Percentiles rank a stretch among this genome's conserved stretches.
Evolutionary conservation across 2,888 invertebrate genomes (phyloP).

Genomic region (Melangyna quadrimaculata): DNA sequence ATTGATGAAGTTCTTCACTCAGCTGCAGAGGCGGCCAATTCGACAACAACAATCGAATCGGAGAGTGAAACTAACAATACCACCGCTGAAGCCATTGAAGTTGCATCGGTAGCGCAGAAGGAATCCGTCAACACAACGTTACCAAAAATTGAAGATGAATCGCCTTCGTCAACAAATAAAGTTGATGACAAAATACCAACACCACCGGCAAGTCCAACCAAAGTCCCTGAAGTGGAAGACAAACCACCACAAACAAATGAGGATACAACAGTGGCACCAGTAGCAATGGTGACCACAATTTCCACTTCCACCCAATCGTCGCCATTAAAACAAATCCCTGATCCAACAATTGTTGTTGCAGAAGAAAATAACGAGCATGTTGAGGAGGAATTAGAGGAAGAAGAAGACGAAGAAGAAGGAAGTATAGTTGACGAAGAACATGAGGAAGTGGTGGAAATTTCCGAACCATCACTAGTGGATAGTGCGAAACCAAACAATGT

Average conservation of each 20-base stretch:
- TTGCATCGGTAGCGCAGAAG: neutral
- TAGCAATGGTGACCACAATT: slow-evolving; percentile 7
- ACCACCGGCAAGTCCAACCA: slow-evolving; percentile 24
- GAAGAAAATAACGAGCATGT: slow-evolving; percentile 23
- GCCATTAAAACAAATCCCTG: slow-evolving; percentile 38
- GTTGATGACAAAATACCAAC: slow-evolving; percentile 31
- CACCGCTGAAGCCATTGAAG: slow-evolving; percentile 14
- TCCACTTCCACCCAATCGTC: slow-evolving; percentile 53
- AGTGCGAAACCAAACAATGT: slow-evolving; percentile 70
- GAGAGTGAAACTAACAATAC: slow-evolving; percentile 19
- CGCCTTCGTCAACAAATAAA: slow-evolving; percentile 42
- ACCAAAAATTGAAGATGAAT: slow-evolving; percentile 38
- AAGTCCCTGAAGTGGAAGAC: slow-evolving; percentile 22
- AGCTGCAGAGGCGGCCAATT: slow-evolving; percentile 81
- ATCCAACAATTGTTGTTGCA: neutral
- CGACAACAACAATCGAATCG: neutral
- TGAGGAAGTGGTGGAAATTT: slow-evolving; percentile 33
- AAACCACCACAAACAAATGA: slow-evolving; percentile 45
- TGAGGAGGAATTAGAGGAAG: slow-evolving; percentile 21
- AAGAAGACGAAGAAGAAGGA: slow-evolving; percentile 53
- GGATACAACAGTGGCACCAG: neutral
- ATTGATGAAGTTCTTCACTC: slow-evolving; percentile 82
- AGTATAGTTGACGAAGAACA: slow-evolving; percentile 54
- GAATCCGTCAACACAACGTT: slow-evolving; percentile 14
- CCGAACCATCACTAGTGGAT: slow-evolving; percentile 36